Percentiles rank a stretch among this genome's conserved stretches.
These are phyloP conservation scores for Thalassarche chlororhynchos DNA, from an alignment of 2,113 vertebrate genomes.

Conservation along the genomic window DNA sequence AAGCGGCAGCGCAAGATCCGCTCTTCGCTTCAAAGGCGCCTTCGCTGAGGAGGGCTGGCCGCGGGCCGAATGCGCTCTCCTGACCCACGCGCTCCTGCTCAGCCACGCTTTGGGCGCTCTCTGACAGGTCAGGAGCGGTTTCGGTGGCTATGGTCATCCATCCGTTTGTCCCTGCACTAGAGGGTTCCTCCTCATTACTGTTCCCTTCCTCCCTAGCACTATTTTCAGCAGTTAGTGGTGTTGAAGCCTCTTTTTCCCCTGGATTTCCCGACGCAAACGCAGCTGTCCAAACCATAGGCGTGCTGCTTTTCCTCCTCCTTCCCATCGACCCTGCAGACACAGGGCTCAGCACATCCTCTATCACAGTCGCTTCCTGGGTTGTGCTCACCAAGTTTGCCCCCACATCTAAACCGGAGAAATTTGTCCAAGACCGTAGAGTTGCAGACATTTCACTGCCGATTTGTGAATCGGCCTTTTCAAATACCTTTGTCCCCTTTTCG, in stretches of 20 bases:
- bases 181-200: neutral
- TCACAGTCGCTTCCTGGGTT: neutral
- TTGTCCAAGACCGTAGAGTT: neutral
- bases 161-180: neutral
- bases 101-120: neutral
- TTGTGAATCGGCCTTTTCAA: neutral
- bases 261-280: neutral
- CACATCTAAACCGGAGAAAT: neutral
- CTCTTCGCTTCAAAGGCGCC: fast-evolving
- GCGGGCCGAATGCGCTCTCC: fast-evolving
- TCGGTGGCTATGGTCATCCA: conserved; percentile 22
- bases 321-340: neutral
- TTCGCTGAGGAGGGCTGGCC: neutral
- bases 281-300: neutral
- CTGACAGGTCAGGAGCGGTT: neutral
- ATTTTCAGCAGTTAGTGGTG: fast-evolving
- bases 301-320: conserved; percentile 12
- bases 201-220: neutral
- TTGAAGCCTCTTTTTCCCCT: neutral
- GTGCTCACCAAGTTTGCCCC: conserved; percentile 37
- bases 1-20: fast-evolving
- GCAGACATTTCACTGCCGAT: neutral
- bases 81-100: fast-evolving
- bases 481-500: neutral
- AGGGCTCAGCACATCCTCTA: neutral